Evolutionary conservation across 1,140 invertebrate genomes (phyloP), one percentile per base, ranked within the genome.

Genomic region (Drosophila bifasciata): DNA sequence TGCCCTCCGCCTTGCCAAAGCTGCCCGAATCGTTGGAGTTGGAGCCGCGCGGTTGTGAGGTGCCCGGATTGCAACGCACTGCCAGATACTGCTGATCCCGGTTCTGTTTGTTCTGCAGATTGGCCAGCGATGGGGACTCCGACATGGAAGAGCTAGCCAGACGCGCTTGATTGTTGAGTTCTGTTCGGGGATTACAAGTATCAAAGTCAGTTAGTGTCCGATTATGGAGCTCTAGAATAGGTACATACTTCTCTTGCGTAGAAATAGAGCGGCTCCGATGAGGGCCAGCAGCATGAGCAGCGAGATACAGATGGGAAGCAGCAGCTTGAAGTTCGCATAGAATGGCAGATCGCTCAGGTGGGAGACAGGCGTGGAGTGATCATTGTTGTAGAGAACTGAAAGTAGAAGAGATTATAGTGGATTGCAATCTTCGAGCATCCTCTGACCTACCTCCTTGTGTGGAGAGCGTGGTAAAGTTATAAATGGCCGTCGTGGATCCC

Each of bases 401-500:
- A 16, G 11, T 11, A 11, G 32, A 25, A 43, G 8, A 46, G 25
- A 32, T 13, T 16, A 9, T 36, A 7, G 15, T 15, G 39, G 3
- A 7, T 17, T 9, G 2, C 0, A 21, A n/a, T n/a, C 44, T 11
- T 0, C 0, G 4, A 11, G 0, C 0, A 2, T n/a, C 0, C 19
- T 40, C 1, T 9, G 43, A 90, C 93, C 93, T 90, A 96, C 96
- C 94, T 91, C 95, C 96, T 79, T 94, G 94, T 17, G 95, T 92
- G 1, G 95, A 96, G 43, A 96, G 93, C 3, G 96, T 97, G 28
- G 96, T 95, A 91, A 97, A 96, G 92, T 97, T 96, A 88, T 98
- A 98, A n/a, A 96, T 93, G 0, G 96, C 96, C 41, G 96, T 94
- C 0, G 96, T 97, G 46, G 96, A 96, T 0, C 98, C 98, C 0